A percentile compares a stretch with the other conserved stretches of the same genome.
These are phyloP conservation scores for Rhabdornis inornatus DNA, from an alignment of 2,113 vertebrate species.

Conservation along the genomic window DNA sequence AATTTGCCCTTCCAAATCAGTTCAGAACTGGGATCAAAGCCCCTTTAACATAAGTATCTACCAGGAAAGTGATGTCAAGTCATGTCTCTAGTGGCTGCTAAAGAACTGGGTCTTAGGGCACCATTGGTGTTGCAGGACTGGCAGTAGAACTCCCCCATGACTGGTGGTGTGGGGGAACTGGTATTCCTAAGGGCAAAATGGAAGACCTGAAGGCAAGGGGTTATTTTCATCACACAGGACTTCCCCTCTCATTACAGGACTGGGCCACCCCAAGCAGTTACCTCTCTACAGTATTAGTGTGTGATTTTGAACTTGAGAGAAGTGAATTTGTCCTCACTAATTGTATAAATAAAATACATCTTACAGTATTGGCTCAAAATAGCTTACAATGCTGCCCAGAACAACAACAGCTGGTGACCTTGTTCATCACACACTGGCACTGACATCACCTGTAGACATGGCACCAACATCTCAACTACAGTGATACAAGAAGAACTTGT, in stretches of 20 bases:
- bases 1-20: background rate
- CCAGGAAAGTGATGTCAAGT: background rate
- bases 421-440: background rate
- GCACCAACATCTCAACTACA: background rate
- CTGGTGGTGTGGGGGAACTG: background rate
- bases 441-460: background rate
- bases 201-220: background rate
- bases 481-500: background rate
- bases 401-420: background rate
- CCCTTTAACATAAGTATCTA: background rate
- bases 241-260: background rate
- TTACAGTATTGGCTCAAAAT: background rate
- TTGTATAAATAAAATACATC: background rate
- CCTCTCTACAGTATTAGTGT: background rate
- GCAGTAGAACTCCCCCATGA: background rate
- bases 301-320: background rate
- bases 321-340: background rate
- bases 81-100: background rate
- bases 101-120: background rate
- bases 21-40: background rate
- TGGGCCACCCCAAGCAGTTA: background rate
- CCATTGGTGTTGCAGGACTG: too few species aligned
- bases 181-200: background rate
- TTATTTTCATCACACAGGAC: background rate
- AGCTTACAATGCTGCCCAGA: background rate